Percentiles rank a stretch among this genome's conserved stretches.
Conservation (phyloP, 1,140 invertebrate species). For the Cataglyphis hispanica region DNA sequence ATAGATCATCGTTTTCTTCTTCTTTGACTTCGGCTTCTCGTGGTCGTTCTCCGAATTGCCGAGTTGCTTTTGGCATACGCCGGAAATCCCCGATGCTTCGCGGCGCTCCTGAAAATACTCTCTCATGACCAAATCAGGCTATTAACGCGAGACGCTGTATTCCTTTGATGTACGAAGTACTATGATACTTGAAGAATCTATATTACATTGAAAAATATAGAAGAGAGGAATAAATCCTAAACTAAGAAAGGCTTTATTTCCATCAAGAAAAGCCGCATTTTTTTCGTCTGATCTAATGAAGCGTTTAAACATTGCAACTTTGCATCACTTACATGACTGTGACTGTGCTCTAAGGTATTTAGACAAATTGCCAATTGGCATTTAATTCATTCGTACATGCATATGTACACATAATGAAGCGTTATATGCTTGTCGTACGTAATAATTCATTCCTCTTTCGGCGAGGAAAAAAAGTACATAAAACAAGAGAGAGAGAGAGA, state of each 20-base stretch:
- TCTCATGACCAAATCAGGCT: constrained; percentile 54
- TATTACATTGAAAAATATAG: not conserved
- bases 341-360: constrained; percentile 50
- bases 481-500: not conserved
- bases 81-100: constrained; percentile 43
- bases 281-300: not conserved
- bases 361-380: constrained; percentile 60
- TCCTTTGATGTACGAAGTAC: not conserved
- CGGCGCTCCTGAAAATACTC: constrained; percentile 51
- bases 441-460: constrained; percentile 39
- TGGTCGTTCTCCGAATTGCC: constrained; percentile 37
- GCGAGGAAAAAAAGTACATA: not conserved
- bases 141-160: constrained; percentile 48
- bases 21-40: constrained; percentile 9
- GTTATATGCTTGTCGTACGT: not conserved
- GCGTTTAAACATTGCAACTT: not conserved
- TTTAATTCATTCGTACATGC: constrained; percentile 51
- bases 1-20: constrained; percentile 17
- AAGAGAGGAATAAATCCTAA: not conserved
- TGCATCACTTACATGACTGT: not conserved
- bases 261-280: not conserved
- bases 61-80: constrained; percentile 52
- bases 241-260: no score
- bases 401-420: constrained; percentile 2
- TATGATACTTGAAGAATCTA: not conserved